Base-by-base conservation (phyloP, 2,888 invertebrate genomes). In the Mesorhabditis spiculigera region DNA sequence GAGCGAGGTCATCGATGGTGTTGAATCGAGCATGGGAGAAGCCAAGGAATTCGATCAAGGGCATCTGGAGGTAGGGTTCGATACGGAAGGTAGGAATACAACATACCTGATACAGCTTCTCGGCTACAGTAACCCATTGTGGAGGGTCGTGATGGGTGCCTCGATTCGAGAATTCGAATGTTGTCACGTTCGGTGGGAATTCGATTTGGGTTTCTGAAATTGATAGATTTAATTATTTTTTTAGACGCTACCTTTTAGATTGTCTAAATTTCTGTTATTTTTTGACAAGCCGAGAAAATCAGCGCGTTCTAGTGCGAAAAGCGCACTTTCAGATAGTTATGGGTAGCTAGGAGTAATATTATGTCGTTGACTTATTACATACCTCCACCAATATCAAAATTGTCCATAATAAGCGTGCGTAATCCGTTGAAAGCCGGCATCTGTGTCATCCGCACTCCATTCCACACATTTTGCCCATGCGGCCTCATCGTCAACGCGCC, bases 1-100 rank as follows among this genome's bases (percentile, higher is more conserved):
- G 10, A n/a, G n/a, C 58, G 58, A 50, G n/a, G n/a, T 50, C 58
- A n/a, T 50, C 10, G 58, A 50, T n/a, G n/a, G 58, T 50, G 58
- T 50, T 50, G 58, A 50, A 13, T 10, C 58, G 58, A 2, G n/a
- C 58, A n/a, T 50, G 58, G n/a, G 58, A 50, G 58, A 50, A n/a
- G n/a, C 58, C n/a, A n/a, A 50, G 8, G 58, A 50, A 50, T n/a
- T 50, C 58, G 58, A 50, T 10, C 10, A 50, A n/a, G 58, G 58
- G 58, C 58, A 50, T 50, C 58, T 50, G 58, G 10, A 50, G n/a
- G n/a, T 2, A 50, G 3, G n/a, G 58, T 3, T 50, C 58, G 58
- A 50, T 50, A 13, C 58, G n/a, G 0, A 2, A 50, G 28, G 28
- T 28, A 28, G 28, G 28, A 28, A 28, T 28, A 50, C n/a, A n/a